Evolutionary conservation across 1,140 invertebrate genomes (phyloP).

Genomic region (Papilio helenus): DNA sequence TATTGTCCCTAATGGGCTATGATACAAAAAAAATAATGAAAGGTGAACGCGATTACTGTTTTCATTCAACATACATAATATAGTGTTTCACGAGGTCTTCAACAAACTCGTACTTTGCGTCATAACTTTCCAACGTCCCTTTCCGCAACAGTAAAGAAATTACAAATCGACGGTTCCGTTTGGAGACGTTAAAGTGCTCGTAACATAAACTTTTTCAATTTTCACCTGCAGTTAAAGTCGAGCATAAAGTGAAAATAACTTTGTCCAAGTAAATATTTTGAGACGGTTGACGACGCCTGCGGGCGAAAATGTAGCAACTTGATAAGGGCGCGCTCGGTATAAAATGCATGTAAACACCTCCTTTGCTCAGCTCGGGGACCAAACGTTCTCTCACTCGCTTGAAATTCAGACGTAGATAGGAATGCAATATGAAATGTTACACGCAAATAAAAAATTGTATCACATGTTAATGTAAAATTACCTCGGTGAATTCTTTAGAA

Average conservation of each 20-base stretch:
- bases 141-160: constrained; percentile 54
- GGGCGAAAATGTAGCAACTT: constrained; percentile 73
- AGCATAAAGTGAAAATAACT: constrained; percentile 67
- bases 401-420: constrained; percentile 51
- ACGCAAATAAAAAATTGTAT: constrained; percentile 31
- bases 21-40: too few species aligned
- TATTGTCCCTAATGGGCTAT: too few species aligned
- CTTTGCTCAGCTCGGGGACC: constrained; percentile 57
- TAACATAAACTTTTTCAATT: constrained; percentile 83
- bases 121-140: not conserved
- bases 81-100: not conserved
- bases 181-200: constrained; percentile 67
- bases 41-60: not conserved
- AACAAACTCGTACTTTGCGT: not conserved
- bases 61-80: not conserved
- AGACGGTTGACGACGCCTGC: constrained; percentile 73
- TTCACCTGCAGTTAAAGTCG: constrained; percentile 78
- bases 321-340: constrained; percentile 69
- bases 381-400: constrained; percentile 59
- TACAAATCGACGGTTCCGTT: constrained; percentile 65
- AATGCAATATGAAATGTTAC: constrained; percentile 31
- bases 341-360: constrained; percentile 79
- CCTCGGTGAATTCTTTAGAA: not conserved
- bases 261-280: constrained; percentile 72
- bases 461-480: not conserved